Conservation (phyloP, 2,888 invertebrate genomes). For the Ochropacha duplaris region DNA sequence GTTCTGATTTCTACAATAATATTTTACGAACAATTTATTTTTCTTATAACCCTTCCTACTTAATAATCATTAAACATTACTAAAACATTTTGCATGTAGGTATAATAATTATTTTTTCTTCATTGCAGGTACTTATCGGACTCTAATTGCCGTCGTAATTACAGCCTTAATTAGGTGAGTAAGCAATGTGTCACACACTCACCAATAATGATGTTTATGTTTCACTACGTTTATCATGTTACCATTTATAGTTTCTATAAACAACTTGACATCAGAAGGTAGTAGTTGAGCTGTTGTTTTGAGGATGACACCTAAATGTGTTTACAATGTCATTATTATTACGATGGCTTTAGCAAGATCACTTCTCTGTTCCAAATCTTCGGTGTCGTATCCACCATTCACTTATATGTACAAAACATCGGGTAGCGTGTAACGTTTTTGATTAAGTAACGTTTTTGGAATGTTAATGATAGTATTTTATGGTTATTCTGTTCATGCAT, state of each 20-base stretch:
- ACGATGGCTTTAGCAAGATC: too few species aligned
- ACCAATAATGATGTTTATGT: not conserved
- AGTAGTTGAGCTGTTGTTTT: not conserved
- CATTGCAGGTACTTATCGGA: conserved; percentile 1
- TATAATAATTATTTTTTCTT: not conserved
- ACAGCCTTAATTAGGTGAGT: not conserved
- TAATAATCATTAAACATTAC: not conserved
- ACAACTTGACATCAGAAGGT: not conserved
- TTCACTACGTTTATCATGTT: not conserved
- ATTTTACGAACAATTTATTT: too few species aligned
- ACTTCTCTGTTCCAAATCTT: not conserved
- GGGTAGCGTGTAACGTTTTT: not conserved
- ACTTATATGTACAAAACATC: not conserved
- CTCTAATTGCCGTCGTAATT: not conserved
- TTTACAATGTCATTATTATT: not conserved
- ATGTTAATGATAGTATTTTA: not conserved
- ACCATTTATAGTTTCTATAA: not conserved
- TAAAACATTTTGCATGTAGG: not conserved
- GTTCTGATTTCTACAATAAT: too few species aligned
- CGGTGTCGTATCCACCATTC: not conserved
- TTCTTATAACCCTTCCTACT: too few species aligned
- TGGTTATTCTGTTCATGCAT: not conserved
- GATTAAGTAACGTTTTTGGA: not conserved
- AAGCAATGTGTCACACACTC: not conserved
- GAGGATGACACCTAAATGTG: not conserved